Evolutionary conservation across 2,113 vertebrate genomes (phyloP).

Genomic region (Prietella phreatophila): DNA sequence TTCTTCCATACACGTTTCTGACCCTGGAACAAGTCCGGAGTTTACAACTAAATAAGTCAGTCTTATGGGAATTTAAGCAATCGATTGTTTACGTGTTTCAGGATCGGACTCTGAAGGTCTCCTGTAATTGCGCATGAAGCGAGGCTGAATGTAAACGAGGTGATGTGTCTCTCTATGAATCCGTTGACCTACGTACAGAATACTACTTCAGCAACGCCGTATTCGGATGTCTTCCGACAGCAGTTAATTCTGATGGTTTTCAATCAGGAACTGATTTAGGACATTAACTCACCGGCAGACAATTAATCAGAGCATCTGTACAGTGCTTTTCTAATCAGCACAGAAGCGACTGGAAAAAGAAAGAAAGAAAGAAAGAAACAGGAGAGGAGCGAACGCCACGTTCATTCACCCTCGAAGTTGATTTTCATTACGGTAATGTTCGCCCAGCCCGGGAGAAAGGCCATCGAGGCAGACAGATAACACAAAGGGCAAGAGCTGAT

Average conservation of each 20-base stretch:
- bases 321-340: slow-evolving; percentile 8
- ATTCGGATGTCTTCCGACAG: neutral
- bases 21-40: neutral
- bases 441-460: slow-evolving; percentile 9
- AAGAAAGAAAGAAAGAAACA: neutral
- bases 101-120: neutral
- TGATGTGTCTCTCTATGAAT: neutral
- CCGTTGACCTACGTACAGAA: neutral
- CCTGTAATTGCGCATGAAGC: neutral
- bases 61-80: neutral
- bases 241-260: neutral
- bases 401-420: slow-evolving; percentile 6
- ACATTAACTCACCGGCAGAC: neutral
- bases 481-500: slow-evolving; percentile 21
- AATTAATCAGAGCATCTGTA: neutral
- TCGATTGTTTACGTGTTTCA: neutral
- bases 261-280: slow-evolving; percentile 26
- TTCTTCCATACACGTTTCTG: neutral
- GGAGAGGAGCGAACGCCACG: neutral
- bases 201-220: neutral
- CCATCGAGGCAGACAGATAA: slow-evolving; percentile 20
- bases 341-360: neutral
- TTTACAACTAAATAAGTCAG: neutral
- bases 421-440: slow-evolving; percentile 40
- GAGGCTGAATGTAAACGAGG: neutral